Conservation (phyloP, 2,113 vertebrate genomes). For the Stigmatopora argus region DNA sequence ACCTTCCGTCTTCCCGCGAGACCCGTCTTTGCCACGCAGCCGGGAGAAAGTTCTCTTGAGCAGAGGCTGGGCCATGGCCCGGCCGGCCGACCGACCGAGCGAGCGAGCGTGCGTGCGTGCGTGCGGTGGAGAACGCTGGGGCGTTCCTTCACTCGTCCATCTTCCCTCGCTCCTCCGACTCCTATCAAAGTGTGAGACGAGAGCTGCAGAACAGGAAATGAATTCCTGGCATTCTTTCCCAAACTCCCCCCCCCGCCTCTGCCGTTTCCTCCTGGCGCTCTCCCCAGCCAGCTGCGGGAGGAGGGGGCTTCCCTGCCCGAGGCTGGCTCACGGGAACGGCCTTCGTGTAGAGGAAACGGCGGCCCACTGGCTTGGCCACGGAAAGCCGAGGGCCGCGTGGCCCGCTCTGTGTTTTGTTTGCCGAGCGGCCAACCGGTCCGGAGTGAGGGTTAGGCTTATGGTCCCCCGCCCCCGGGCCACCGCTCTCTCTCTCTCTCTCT, state of each 20-base stretch:
- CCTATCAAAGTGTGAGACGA: constrained; percentile 11
- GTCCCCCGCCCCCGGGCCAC: too few relatives aligned
- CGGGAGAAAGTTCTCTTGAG: constrained; percentile 59
- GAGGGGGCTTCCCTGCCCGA: not conserved
- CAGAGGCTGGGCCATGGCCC: constrained; percentile 55
- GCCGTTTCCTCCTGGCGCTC: constrained; percentile 28
- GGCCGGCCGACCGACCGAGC: too few relatives aligned
- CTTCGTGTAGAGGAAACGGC: constrained; percentile 1
- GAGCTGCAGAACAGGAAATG: constrained; percentile 58
- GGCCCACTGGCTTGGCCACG: too few relatives aligned
- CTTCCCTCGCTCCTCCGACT: not conserved
- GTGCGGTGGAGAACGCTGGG: not conserved
- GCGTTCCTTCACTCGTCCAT: constrained; percentile 6
- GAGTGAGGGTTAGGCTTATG: too few relatives aligned
- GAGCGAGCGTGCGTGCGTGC: too few relatives aligned
- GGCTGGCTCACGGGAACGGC: constrained; percentile 29
- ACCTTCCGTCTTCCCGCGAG: constrained; percentile 47
- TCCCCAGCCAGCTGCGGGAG: constrained; percentile 12
- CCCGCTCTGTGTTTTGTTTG: too few relatives aligned
- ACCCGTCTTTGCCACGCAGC: constrained; percentile 46
- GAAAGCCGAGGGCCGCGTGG: too few relatives aligned
- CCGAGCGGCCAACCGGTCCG: too few relatives aligned
- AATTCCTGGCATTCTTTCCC: constrained; percentile 65
- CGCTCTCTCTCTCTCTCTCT: too few relatives aligned
- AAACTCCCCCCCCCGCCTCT: constrained; percentile 38